Conservation (phyloP, 2,113 vertebrate genomes). For the Clupea harengus region DNA sequence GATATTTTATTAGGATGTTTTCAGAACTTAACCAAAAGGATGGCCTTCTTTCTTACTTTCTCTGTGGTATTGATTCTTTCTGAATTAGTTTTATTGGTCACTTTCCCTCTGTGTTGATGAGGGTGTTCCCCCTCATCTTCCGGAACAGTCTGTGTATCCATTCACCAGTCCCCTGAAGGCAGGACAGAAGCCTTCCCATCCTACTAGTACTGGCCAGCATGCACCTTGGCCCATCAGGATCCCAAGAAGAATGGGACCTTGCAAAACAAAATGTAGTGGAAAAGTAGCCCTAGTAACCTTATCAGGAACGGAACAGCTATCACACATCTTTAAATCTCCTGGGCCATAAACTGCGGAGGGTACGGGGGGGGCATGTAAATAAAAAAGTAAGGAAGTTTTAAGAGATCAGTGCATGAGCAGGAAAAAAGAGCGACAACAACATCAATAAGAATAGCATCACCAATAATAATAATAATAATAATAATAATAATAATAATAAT, state of each 20-base stretch:
- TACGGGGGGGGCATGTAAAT: neutral
- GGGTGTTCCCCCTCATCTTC: neutral
- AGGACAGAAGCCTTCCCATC: neutral
- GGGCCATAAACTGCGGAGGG: neutral
- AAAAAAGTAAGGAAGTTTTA: neutral
- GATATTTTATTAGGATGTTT: neutral
- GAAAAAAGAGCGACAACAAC: neutral
- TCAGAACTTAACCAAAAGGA: neutral
- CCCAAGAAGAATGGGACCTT: neutral
- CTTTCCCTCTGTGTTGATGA: neutral
- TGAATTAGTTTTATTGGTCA: neutral
- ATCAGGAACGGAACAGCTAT: neutral
- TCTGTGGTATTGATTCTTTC: neutral
- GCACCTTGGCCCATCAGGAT: neutral
- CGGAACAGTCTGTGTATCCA: neutral
- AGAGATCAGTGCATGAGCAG: neutral
- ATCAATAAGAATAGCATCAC: constrained; percentile 3
- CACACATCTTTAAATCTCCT: neutral
- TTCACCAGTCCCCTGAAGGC: neutral
- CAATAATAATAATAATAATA: neutral
- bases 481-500: constrained; percentile 13
- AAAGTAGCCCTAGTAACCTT: neutral
- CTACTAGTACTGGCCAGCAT: neutral
- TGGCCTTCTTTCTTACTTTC: neutral
- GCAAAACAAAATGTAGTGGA: neutral